Conservation (phyloP, 1,140 invertebrate species). For the Sinonovacula constricta region DNA sequence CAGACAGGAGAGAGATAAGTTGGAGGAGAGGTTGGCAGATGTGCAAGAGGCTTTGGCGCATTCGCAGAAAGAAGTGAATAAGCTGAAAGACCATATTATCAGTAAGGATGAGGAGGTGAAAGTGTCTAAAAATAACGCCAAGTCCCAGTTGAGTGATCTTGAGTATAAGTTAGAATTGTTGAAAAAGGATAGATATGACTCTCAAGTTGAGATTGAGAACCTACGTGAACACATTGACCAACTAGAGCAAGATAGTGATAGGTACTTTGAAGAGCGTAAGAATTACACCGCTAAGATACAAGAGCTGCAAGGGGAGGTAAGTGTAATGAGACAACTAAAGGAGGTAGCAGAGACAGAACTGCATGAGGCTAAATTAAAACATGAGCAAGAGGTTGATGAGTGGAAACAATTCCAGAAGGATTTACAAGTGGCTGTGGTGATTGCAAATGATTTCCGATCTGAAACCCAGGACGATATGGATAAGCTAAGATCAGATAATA, state of each 20-base stretch:
- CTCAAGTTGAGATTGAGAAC: slow-evolving; percentile 85
- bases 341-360: slow-evolving; percentile 63
- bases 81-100: slow-evolving; percentile 85
- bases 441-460: slow-evolving; percentile 94
- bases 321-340: slow-evolving; percentile 61
- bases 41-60: slow-evolving; percentile 82
- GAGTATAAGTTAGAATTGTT: slow-evolving; percentile 88
- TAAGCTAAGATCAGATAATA: slow-evolving; percentile 89
- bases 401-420: slow-evolving; percentile 97
- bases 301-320: slow-evolving; percentile 84
- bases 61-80: slow-evolving; percentile 86
- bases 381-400: slow-evolving; percentile 80
- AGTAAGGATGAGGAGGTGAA: slow-evolving; percentile 88
- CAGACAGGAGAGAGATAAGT: slow-evolving; percentile 85
- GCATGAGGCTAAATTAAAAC: slow-evolving; percentile 57
- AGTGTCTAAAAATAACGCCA: slow-evolving; percentile 88
- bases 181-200: slow-evolving; percentile 85
- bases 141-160: slow-evolving; percentile 86
- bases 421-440: slow-evolving; percentile 91
- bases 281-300: slow-evolving; percentile 83
- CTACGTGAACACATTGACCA: slow-evolving; percentile 87
- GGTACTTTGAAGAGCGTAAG: slow-evolving; percentile 87
- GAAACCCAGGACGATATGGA: slow-evolving; percentile 85
- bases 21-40: slow-evolving; percentile 72
- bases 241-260: slow-evolving; percentile 85